Conservation (phyloP, 2,113 vertebrate species). For the Mirounga angustirostris region DNA sequence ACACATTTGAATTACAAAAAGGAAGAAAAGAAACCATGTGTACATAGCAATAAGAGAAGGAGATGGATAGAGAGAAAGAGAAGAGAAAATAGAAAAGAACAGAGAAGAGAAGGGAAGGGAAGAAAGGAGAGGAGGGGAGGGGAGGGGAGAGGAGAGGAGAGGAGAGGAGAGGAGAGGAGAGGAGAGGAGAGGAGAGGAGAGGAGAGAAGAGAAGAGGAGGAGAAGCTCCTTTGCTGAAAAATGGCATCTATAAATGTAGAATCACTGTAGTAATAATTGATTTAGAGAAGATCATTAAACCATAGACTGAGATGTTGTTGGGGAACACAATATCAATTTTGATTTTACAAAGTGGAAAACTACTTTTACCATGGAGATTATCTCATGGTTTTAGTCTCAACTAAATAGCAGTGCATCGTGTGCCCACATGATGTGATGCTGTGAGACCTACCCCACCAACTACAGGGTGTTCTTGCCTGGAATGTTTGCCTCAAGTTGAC, state of each 20-base stretch:
- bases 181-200: no score
- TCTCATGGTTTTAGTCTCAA: not conserved
- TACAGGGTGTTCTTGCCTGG: not conserved
- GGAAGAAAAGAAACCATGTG: not conserved
- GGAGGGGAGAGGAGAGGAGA: no score
- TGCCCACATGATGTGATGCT: not conserved
- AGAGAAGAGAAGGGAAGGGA: no score
- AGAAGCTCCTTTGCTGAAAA: not conserved
- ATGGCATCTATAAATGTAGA: not conserved
- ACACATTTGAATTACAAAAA: not conserved
- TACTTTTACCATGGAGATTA: not conserved
- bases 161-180: no score
- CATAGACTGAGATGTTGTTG: not conserved
- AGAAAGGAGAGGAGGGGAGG: accelerated
- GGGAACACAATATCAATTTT: not conserved
- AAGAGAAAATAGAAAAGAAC: not conserved
- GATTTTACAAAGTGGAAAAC: not conserved
- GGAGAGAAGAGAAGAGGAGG: no score
- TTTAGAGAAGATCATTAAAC: not conserved
- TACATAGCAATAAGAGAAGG: not conserved
- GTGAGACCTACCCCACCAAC: not conserved
- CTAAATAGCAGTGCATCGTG: not conserved
- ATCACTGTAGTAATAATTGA: not conserved
- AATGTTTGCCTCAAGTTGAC: not conserved
- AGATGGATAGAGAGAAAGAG: not conserved